Conservation (phyloP, 2,113 vertebrate genomes). For the Pachypanchax playfairii region DNA sequence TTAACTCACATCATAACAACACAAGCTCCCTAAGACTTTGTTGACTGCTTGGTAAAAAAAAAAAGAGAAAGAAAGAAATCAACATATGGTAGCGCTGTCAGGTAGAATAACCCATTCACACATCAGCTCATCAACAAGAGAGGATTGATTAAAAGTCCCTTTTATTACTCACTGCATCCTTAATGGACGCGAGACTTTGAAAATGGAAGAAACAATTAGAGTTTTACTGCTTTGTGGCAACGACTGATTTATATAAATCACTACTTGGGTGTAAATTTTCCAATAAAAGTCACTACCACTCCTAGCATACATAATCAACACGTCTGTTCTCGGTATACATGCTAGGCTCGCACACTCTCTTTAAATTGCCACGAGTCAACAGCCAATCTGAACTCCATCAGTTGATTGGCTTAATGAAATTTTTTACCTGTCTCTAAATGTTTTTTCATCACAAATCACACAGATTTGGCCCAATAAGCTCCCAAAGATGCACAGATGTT, state of each 20-base stretch:
- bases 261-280: slow-evolving; percentile 80
- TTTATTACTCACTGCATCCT: slow-evolving; percentile 82
- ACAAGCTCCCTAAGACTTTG: slow-evolving; percentile 49
- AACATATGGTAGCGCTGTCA: slow-evolving; percentile 72
- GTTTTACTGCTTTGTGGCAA: slow-evolving; percentile 83
- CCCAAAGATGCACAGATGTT: too few species aligned
- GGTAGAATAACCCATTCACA: slow-evolving; percentile 73
- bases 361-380: slow-evolving; percentile 63
- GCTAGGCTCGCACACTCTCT: slow-evolving; percentile 57
- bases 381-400: slow-evolving; percentile 51
- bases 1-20: slow-evolving; percentile 44
- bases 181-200: slow-evolving; percentile 84
- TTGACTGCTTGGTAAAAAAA: slow-evolving; percentile 57
- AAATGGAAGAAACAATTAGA: slow-evolving; percentile 85
- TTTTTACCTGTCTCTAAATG: slow-evolving; percentile 45
- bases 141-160: slow-evolving; percentile 84
- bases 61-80: slow-evolving; percentile 68
- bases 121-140: slow-evolving; percentile 81
- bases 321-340: slow-evolving; percentile 62
- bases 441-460: slow-evolving; percentile 49
- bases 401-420: slow-evolving; percentile 59
- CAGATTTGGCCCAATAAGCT: neutral
- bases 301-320: slow-evolving; percentile 81
- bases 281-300: slow-evolving; percentile 78
- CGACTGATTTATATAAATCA: slow-evolving; percentile 85